These are phyloP conservation scores for Drosophila paucipuncta DNA, from an alignment of 2,888 invertebrate genomes.

Conservation along the genomic window DNA sequence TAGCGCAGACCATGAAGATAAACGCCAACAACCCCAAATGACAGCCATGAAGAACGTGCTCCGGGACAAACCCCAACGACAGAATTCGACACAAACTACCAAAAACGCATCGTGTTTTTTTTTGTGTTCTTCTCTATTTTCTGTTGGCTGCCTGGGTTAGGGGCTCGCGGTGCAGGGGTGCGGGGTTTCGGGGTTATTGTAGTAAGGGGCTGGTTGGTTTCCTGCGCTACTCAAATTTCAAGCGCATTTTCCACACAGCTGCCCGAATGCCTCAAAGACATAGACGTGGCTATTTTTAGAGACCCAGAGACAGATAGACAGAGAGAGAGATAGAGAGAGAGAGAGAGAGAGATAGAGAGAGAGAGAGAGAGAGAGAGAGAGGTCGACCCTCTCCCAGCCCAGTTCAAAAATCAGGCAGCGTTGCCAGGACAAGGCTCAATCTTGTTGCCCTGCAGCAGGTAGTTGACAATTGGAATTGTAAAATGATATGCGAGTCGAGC, in stretches of 20 bases:
- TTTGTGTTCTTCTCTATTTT: background rate
- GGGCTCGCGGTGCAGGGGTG: background rate
- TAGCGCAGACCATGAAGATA: constrained; percentile 11
- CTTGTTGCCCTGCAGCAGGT: constrained; percentile 56
- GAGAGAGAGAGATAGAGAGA: background rate
- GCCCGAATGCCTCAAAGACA: constrained; percentile 46
- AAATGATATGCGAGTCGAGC: constrained; percentile 56
- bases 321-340: background rate
- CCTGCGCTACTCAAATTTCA: constrained; percentile 69
- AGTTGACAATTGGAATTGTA: constrained; percentile 75
- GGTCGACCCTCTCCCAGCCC: constrained; percentile 27
- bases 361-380: background rate
- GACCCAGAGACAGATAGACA: background rate
- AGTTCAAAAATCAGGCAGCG: constrained; percentile 16
- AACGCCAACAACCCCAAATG: constrained; percentile 40
- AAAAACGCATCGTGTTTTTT: constrained; percentile 26
- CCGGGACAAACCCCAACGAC: constrained; percentile 31
- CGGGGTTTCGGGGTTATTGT: constrained; percentile 19
- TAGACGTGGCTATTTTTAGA: constrained; percentile 64
- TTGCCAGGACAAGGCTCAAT: constrained; percentile 12
- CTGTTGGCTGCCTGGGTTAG: constrained; percentile 1
- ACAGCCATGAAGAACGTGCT: constrained; percentile 38
- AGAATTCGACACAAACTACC: constrained; percentile 34
- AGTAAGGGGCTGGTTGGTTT: constrained; percentile 26
- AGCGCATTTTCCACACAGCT: constrained; percentile 68